Conservation (phyloP, 2,113 vertebrate species). For the Enhydra lutris region DNA sequence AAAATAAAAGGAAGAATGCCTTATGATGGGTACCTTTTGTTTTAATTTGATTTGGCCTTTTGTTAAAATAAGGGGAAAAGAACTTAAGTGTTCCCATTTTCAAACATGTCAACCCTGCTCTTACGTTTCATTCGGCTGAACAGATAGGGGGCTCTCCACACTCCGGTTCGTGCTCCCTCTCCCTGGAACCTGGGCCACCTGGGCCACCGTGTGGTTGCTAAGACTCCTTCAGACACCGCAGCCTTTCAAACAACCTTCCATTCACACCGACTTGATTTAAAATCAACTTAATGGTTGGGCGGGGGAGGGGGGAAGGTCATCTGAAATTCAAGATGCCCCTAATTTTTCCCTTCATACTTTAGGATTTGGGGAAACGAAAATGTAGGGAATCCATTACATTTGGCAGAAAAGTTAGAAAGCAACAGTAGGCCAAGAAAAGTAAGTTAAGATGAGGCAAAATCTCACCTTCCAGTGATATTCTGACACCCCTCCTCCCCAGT, state of each 20-base stretch:
- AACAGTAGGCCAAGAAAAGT: not conserved
- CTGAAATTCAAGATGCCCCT: not conserved
- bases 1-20: slow-evolving; percentile 53
- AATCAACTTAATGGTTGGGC: not conserved
- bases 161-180: not conserved
- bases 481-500: not conserved
- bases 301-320: not conserved
- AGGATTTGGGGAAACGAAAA: not conserved
- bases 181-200: not conserved
- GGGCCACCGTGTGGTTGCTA: not conserved
- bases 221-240: not conserved
- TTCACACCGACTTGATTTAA: not conserved
- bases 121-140: not conserved
- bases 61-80: slow-evolving; percentile 5
- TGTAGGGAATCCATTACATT: not conserved
- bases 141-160: no score
- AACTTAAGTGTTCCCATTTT: slow-evolving; percentile 39
- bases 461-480: not conserved
- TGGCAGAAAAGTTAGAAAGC: not conserved
- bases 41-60: slow-evolving; percentile 47
- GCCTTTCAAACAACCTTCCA: not conserved
- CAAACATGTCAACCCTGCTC: not conserved
- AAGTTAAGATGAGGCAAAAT: not conserved
- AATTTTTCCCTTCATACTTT: not conserved
- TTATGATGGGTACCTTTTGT: not conserved